A percentile compares a stretch with the other conserved stretches of the same genome.
These are phyloP conservation scores for Vireo griseus DNA, from an alignment of 2,797 vertebrate species.

Conservation along the genomic window DNA sequence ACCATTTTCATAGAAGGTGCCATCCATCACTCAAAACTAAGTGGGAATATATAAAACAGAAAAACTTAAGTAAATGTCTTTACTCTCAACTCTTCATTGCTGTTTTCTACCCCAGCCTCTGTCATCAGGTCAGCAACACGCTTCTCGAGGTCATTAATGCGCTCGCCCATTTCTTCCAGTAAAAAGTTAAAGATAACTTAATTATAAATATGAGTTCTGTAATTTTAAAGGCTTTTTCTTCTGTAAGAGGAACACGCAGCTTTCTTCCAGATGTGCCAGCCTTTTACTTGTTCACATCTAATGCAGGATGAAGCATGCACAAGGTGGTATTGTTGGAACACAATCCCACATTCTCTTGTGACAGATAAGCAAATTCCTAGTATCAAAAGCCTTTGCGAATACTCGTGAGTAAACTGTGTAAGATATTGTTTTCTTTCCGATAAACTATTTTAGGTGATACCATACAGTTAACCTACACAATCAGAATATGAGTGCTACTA, in stretches of 20 bases:
- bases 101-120: constrained; percentile 81
- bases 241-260: not conserved
- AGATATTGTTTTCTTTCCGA: not conserved
- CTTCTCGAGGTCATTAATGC: constrained; percentile 83
- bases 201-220: not conserved
- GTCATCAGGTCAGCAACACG: constrained; percentile 82
- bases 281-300: fast-evolving
- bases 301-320: not conserved
- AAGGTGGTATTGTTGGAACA: not conserved
- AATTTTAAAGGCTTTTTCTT: not conserved
- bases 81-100: constrained; percentile 46
- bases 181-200: constrained; percentile 71
- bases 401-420: not conserved
- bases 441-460: not conserved
- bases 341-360: not conserved
- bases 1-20: not conserved
- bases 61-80: not conserved
- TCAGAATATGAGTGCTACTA: not conserved
- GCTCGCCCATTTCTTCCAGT: constrained; percentile 89
- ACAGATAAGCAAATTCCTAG: not conserved
- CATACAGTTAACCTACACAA: not conserved
- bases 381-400: not conserved
- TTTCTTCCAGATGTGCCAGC: not conserved
- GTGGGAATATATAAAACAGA: not conserved
- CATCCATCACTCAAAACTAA: not conserved